phyloP scores from a whole-genome alignment of 2,888 invertebrate genomes.

The Lycocerus yunnanus region DNA sequence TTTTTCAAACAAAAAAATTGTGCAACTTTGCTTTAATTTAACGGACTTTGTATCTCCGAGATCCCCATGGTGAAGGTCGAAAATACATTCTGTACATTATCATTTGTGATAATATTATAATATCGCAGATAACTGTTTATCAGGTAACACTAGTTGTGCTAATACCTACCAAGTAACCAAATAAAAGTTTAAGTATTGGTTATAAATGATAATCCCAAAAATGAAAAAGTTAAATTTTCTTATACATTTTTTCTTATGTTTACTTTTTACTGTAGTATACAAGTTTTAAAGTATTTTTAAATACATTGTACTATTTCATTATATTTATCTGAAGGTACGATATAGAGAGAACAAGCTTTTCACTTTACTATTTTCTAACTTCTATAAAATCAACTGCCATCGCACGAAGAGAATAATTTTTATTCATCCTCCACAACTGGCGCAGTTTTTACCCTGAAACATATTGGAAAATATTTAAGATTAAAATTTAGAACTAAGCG shows the following conservation, averaged over 20 bases:
- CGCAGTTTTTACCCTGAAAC: slow-evolving; percentile 18
- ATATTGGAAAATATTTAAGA: slow-evolving; percentile 6
- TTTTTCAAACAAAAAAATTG: too few species aligned
- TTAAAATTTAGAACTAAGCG: background rate
- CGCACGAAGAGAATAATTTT: background rate
- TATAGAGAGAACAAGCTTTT: background rate
- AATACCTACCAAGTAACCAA: too few species aligned
- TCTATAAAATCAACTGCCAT: background rate
- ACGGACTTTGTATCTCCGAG: too few species aligned
- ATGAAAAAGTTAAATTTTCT: background rate
- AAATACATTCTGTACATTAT: too few species aligned
- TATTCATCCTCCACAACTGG: slow-evolving; percentile 3
- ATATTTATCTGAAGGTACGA: background rate
- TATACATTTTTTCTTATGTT: background rate
- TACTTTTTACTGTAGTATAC: background rate
- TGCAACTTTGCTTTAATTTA: too few species aligned
- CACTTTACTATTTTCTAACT: background rate
- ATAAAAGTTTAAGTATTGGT: background rate
- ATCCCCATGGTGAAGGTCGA: too few species aligned
- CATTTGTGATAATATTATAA: too few species aligned
- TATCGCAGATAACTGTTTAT: too few species aligned
- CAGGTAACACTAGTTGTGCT: too few species aligned
- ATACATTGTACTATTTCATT: background rate
- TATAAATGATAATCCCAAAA: background rate
- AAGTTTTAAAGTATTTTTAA: background rate